phyloP scores from a whole-genome alignment of 2,888 invertebrate genomes.

The Exephanes ischioxanthus region DNA sequence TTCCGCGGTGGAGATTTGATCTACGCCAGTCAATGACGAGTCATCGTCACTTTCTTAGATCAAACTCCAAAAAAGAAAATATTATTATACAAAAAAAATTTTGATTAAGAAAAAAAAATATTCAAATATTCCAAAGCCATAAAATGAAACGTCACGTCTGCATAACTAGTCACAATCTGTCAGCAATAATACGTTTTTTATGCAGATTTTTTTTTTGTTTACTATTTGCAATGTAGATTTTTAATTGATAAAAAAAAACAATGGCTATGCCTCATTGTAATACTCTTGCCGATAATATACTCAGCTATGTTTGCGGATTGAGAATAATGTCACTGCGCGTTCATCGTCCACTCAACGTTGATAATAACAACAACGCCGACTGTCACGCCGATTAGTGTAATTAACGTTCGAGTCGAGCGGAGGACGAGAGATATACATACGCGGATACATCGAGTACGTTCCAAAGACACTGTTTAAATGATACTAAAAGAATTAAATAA shows the following conservation, averaged over 20 bases:
- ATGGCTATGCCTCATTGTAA: conserved; percentile 1
- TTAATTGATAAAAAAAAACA: conserved; percentile 4
- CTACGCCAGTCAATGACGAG: conserved; percentile 77
- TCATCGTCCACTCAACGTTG: conserved; percentile 40
- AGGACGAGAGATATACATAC: conserved; percentile 36
- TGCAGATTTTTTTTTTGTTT: conserved; percentile 41
- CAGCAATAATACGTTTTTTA: conserved; percentile 8
- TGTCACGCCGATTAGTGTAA: conserved; percentile 58
- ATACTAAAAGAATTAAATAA: conserved; percentile 1
- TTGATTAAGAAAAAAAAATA: background rate
- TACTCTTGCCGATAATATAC: conserved; percentile 26
- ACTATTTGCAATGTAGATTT: conserved; percentile 38
- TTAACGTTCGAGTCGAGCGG: conserved; percentile 55
- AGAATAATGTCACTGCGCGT: conserved; percentile 29
- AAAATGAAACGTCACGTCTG: conserved; percentile 24
- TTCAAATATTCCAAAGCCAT: background rate
- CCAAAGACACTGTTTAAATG: conserved; percentile 27
- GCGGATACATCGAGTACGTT: conserved; percentile 34
- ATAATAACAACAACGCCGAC: conserved; percentile 56
- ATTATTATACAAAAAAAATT: background rate
- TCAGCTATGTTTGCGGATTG: conserved; percentile 36
- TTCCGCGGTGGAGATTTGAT: conserved; percentile 82
- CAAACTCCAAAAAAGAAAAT: background rate
- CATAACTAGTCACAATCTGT: conserved; percentile 67
- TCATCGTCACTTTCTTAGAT: conserved; percentile 20